phyloP scores from a whole-genome alignment of 2,113 vertebrate species.

The Thunnus thynnus region DNA sequence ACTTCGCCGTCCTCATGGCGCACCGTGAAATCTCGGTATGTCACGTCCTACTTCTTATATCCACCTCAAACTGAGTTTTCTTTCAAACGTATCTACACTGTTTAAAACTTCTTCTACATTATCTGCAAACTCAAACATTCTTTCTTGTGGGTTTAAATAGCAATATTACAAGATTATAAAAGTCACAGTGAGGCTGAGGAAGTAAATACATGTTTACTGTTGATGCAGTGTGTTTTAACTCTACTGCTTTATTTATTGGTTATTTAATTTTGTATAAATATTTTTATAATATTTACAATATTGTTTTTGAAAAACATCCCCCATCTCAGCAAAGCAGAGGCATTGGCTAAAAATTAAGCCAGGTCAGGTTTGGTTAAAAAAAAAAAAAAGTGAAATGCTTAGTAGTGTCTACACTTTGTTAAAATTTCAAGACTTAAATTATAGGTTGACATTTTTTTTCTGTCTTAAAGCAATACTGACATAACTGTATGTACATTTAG shows the following conservation, averaged over 20 bases:
- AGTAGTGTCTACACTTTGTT: background rate
- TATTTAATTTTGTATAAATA: background rate
- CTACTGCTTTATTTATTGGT: background rate
- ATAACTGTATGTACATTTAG: too few relatives aligned
- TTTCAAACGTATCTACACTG: background rate
- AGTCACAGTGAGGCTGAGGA: background rate
- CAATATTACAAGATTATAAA: too few relatives aligned
- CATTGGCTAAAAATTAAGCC: too few relatives aligned
- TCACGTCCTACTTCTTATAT: background rate
- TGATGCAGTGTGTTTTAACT: too few relatives aligned
- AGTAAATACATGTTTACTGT: too few relatives aligned
- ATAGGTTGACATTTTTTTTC: too few relatives aligned
- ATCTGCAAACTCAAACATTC: background rate
- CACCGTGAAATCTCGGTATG: constrained; percentile 93
- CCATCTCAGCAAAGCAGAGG: too few relatives aligned
- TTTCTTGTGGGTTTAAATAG: background rate
- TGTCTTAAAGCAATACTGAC: too few relatives aligned
- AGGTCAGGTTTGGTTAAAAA: too few relatives aligned
- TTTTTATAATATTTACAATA: background rate
- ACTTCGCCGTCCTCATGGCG: constrained; percentile 99
- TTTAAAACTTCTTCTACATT: background rate
- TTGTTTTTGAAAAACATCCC: background rate
- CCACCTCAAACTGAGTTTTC: background rate
- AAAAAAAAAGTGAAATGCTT: too few relatives aligned
- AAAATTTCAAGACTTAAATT: background rate